These are phyloP conservation scores for Callaeas wilsoni DNA, from an alignment of 2,113 vertebrate species.

Conservation along the genomic window DNA sequence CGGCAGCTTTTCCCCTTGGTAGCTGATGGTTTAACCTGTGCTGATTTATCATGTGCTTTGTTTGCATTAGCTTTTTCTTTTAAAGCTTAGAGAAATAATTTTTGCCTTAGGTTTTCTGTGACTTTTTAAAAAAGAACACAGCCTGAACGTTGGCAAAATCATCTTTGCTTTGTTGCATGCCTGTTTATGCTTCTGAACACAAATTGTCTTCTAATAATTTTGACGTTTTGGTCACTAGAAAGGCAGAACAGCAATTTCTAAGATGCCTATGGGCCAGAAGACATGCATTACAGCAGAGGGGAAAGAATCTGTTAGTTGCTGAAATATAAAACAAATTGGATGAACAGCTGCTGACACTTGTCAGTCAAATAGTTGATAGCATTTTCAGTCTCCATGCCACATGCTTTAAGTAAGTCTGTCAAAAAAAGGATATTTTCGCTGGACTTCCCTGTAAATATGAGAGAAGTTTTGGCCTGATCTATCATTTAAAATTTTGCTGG, in stretches of 20 bases:
- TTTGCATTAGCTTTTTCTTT: background rate
- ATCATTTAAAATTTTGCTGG: slow-evolving; percentile 60
- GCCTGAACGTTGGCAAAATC: slow-evolving; percentile 17
- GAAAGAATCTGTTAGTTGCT: slow-evolving; percentile 61
- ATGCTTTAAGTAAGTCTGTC: slow-evolving; percentile 65
- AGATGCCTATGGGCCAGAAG: slow-evolving; percentile 54
- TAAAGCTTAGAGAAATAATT: background rate
- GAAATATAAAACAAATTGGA: slow-evolving; percentile 70
- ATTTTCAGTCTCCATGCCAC: slow-evolving; percentile 68
- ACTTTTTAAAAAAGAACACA: slow-evolving; percentile 5
- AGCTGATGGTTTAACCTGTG: background rate
- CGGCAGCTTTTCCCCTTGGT: background rate
- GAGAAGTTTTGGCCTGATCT: slow-evolving; percentile 65
- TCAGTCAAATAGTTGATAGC: slow-evolving; percentile 70
- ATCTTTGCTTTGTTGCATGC: slow-evolving; percentile 8
- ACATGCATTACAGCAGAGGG: slow-evolving; percentile 53
- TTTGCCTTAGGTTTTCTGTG: slow-evolving; percentile 50
- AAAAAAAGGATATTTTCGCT: slow-evolving; percentile 61
- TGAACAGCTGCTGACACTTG: slow-evolving; percentile 71
- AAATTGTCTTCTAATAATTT: slow-evolving; percentile 49
- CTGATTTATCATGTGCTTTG: background rate
- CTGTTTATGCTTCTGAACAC: slow-evolving; percentile 47
- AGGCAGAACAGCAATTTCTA: slow-evolving; percentile 48
- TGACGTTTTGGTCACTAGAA: slow-evolving; percentile 43
- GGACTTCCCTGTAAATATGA: slow-evolving; percentile 63